These are phyloP conservation scores for Aldabrachelys gigantea DNA, from an alignment of 2,113 vertebrate species.

Conservation along the genomic window DNA sequence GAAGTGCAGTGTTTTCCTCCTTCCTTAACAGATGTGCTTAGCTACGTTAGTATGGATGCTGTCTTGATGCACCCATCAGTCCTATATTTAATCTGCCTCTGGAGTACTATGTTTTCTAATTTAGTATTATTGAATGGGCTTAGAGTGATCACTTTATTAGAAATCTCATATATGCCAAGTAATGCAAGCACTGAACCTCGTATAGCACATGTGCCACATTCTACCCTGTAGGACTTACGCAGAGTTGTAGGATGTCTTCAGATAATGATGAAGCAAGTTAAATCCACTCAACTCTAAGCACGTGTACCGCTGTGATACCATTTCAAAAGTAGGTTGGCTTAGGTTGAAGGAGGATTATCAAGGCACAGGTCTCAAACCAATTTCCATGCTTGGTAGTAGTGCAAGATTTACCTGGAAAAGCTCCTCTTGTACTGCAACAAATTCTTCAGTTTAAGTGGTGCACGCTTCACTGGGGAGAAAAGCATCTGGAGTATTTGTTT, in stretches of 20 bases:
- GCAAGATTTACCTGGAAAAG: background rate
- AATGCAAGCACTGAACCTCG: background rate
- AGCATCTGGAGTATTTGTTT: background rate
- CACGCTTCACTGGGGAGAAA: background rate
- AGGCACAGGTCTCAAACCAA: background rate
- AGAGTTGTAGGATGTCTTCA: background rate
- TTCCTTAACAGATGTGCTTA: too few species aligned
- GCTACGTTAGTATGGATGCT: too few species aligned
- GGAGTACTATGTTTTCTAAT: background rate
- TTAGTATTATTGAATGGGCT: background rate
- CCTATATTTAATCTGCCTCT: background rate
- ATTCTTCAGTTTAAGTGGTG: background rate
- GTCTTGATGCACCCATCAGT: background rate
- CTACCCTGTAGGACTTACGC: background rate
- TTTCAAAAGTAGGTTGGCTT: background rate
- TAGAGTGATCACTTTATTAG: background rate
- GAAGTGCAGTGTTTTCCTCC: too few species aligned
- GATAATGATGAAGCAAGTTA: background rate
- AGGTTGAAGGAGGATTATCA: background rate
- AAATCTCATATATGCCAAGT: background rate
- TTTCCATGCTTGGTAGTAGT: background rate
- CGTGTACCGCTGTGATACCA: background rate
- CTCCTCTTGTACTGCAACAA: background rate
- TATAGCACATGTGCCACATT: background rate
- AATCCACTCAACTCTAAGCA: background rate